phyloP scores from a whole-genome alignment of 64 coral and sea anemone genomes.

The Stylophora pistillata region DNA sequence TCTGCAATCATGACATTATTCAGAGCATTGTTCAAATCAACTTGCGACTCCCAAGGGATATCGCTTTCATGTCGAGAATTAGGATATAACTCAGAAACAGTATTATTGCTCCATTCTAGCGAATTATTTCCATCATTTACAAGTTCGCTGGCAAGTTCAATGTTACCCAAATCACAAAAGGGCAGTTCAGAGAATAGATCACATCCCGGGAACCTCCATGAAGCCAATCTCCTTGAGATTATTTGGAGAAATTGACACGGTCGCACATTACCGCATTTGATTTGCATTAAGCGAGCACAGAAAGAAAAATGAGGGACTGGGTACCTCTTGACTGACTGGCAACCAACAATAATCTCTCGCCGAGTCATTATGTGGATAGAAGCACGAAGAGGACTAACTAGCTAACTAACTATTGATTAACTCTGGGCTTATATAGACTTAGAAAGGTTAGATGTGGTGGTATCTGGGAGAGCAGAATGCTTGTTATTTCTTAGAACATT shows the following conservation, averaged over 20 bases:
- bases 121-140: constrained; percentile 16
- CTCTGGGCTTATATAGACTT: too few relatives aligned
- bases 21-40: neutral
- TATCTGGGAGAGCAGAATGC: too few relatives aligned
- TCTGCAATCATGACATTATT: neutral
- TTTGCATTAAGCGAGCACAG: neutral
- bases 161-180: neutral
- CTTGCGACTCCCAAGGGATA: too few relatives aligned
- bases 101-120: neutral
- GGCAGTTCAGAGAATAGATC: neutral
- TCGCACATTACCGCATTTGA: constrained; percentile 8
- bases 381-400: too few relatives aligned
- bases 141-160: constrained; percentile 3
- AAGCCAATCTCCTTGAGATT: neutral
- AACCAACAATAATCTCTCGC: too few relatives aligned
- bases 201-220: neutral
- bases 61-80: too few relatives aligned
- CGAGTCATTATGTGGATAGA: too few relatives aligned
- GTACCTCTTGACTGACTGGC: too few relatives aligned
- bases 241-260: neutral
- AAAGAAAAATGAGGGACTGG: neutral
- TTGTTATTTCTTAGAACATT: too few relatives aligned
- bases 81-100: too few relatives aligned
- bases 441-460: too few relatives aligned
- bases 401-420: too few relatives aligned